A percentile compares a stretch with the other conserved stretches of the same genome.
Conservation (phyloP, 2,113 vertebrate species). For the Muscicapa adusta region DNA sequence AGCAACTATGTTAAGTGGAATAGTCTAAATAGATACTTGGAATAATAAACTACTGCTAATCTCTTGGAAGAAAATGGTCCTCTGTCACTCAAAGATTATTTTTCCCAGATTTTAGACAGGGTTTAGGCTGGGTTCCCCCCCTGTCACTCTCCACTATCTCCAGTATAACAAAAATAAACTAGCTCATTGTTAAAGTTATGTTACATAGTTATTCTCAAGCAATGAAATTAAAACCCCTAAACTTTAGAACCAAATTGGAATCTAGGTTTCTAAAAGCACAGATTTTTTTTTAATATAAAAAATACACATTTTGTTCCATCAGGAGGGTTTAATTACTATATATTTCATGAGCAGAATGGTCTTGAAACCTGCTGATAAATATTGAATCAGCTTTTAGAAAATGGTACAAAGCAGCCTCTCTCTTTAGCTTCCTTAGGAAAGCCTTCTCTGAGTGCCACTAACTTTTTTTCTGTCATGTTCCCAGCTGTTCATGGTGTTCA, state of each 20-base stretch:
- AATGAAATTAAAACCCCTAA: neutral
- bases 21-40: neutral
- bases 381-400: neutral
- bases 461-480: fast-evolving
- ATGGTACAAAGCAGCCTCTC: neutral
- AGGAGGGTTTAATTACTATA: neutral
- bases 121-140: neutral
- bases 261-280: neutral
- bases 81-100: neutral
- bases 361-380: neutral
- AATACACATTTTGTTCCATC: neutral
- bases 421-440: neutral
- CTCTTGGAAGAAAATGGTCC: neutral
- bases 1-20: neutral
- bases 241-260: neutral
- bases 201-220: neutral
- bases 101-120: neutral
- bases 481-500: fast-evolving
- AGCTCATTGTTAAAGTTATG: neutral
- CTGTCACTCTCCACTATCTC: neutral
- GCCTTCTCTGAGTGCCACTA: neutral
- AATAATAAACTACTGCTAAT: neutral
- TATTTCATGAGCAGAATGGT: neutral
- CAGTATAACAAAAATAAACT: neutral
- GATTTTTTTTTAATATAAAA: neutral